These are phyloP conservation scores for Alexandromys fortis DNA, from an alignment of 2,113 vertebrate species.

Conservation along the genomic window DNA sequence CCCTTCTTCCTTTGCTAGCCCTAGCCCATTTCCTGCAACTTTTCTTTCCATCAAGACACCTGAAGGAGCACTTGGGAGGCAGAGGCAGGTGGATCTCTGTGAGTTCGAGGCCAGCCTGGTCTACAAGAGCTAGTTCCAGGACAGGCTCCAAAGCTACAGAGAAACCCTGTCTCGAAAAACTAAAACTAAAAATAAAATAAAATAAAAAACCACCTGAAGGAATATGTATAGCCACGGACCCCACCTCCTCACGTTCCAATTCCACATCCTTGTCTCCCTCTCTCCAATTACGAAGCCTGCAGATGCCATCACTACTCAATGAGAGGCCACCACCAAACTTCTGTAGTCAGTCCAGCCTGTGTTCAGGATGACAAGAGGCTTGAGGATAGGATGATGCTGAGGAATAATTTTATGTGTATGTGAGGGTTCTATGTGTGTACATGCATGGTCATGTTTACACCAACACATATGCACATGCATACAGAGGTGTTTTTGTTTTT, in stretches of 20 bases:
- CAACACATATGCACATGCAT: background rate
- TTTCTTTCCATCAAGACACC: background rate
- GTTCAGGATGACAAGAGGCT: background rate
- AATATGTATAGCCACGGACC: background rate
- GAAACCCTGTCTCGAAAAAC: too few species aligned
- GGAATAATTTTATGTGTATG: background rate
- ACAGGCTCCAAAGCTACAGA: too few species aligned
- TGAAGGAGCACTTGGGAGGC: background rate
- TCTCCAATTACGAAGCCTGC: background rate
- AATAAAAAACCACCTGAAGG: background rate
- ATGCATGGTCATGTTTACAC: background rate
- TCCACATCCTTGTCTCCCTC: background rate
- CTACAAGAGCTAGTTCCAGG: too few species aligned
- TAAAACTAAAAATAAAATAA: too few species aligned
- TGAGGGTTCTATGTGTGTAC: background rate
- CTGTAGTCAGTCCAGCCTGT: background rate
- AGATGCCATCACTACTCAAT: background rate
- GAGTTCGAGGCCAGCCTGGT: too few species aligned
- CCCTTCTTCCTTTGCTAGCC: background rate
- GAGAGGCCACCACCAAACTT: background rate
- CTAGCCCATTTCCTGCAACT: background rate
- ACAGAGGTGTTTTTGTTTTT: accelerated
- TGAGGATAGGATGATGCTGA: background rate
- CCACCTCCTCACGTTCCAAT: background rate
- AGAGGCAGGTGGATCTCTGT: too few species aligned